phyloP scores from a whole-genome alignment of 2,888 invertebrate species.

The Orthosia cruda region DNA sequence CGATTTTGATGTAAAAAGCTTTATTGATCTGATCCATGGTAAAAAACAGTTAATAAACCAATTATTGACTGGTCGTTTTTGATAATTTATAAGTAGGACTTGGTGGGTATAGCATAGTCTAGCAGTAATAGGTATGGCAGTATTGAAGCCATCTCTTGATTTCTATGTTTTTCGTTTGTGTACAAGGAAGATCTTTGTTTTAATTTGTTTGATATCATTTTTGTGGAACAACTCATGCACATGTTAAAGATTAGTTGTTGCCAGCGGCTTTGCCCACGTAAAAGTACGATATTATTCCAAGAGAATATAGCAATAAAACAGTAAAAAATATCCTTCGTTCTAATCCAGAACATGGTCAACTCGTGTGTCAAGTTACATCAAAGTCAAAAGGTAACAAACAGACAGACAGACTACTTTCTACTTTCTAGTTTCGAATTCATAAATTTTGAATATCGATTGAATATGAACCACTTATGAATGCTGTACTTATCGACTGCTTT shows the following conservation, averaged over 20 bases:
- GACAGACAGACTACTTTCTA: too few species aligned
- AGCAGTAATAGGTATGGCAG: neutral
- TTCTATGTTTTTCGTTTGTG: neutral
- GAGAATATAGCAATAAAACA: too few species aligned
- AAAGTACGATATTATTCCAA: too few species aligned
- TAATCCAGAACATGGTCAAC: too few species aligned
- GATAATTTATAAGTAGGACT: neutral
- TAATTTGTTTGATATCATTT: too few species aligned
- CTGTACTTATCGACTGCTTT: neutral
- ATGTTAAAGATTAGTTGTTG: neutral
- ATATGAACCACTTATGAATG: constrained; percentile 5
- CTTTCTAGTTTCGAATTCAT: too few species aligned
- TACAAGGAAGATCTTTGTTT: neutral
- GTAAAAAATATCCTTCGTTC: too few species aligned
- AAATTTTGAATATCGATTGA: neutral
- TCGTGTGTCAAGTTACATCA: too few species aligned
- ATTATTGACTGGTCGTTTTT: constrained; percentile 18
- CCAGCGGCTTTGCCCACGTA: too few species aligned
- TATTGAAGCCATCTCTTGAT: neutral
- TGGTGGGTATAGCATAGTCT: neutral
- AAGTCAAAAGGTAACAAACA: too few species aligned
- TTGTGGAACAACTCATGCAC: neutral
- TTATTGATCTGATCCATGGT: constrained; percentile 8
- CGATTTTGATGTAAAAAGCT: constrained; percentile 52
- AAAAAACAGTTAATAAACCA: constrained; percentile 28